phyloP scores from a whole-genome alignment of 2,888 invertebrate species.

The Phengaris alcon region DNA sequence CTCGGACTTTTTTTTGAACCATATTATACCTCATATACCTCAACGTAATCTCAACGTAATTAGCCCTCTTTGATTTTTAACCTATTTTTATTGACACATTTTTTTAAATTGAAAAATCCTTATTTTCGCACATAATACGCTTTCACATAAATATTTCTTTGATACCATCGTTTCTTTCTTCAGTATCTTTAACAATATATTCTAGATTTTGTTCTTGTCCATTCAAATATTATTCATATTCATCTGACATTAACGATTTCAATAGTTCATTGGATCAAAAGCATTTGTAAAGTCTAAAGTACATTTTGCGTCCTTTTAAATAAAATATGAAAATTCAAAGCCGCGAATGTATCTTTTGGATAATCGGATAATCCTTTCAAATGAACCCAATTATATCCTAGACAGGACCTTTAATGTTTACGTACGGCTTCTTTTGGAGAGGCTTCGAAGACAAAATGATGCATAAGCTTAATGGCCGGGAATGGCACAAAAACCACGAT shows the following conservation, averaged over 20 bases:
- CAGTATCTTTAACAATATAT: background rate
- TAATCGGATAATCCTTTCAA: conserved; percentile 22
- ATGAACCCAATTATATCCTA: conserved; percentile 36
- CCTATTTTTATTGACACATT: too few species aligned
- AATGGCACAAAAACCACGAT: background rate
- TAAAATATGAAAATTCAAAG: conserved; percentile 16
- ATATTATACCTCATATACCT: too few species aligned
- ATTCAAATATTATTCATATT: background rate
- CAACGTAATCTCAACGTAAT: too few species aligned
- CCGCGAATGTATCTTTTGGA: conserved; percentile 21
- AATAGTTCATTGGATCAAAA: background rate
- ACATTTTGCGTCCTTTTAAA: background rate
- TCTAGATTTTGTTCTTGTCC: conserved; percentile 3
- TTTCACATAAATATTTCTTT: background rate
- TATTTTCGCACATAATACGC: background rate
- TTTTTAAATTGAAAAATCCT: too few species aligned
- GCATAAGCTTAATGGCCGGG: conserved; percentile 45
- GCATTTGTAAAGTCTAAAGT: conserved; percentile 4
- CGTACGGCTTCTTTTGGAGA: conserved; percentile 48
- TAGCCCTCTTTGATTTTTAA: too few species aligned
- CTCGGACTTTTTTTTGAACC: too few species aligned
- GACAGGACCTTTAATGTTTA: conserved; percentile 45
- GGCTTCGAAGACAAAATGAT: conserved; percentile 45
- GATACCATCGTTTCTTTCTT: background rate
- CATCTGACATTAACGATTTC: background rate